phyloP scores from a whole-genome alignment of 2,113 vertebrate genomes.

The Ornithorhynchus anatinus region DNA sequence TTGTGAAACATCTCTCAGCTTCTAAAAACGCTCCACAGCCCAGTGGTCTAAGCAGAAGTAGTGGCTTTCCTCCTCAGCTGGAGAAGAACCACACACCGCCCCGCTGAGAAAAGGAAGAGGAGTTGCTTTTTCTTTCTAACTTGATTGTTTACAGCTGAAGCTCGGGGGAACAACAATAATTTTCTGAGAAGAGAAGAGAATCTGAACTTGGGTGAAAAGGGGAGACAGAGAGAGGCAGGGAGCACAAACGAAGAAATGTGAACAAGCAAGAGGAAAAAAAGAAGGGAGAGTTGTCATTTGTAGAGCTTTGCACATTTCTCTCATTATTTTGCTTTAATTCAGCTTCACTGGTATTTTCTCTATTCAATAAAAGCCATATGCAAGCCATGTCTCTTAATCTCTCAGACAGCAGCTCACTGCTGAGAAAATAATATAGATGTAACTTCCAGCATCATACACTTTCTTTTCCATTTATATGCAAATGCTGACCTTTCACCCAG shows the following conservation, averaged over 20 bases:
- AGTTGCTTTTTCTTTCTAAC: not conserved
- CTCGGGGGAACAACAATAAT: slow-evolving; percentile 2
- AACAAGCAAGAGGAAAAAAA: not conserved
- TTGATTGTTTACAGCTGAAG: not conserved
- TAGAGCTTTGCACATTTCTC: slow-evolving; percentile 50
- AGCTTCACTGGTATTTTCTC: slow-evolving; percentile 62
- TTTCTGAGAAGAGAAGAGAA: slow-evolving; percentile 36
- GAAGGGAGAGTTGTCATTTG: not conserved
- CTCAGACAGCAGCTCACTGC: slow-evolving; percentile 72
- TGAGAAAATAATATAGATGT: slow-evolving; percentile 81
- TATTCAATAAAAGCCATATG: slow-evolving; percentile 72
- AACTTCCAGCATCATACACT: slow-evolving; percentile 76
- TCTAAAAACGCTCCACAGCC: not conserved
- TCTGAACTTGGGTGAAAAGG: slow-evolving; percentile 56
- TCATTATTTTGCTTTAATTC: slow-evolving; percentile 70
- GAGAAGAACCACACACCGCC: not conserved
- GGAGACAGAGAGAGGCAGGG: not conserved
- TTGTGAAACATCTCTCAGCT: too few species aligned
- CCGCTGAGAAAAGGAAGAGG: not conserved
- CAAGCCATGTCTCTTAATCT: slow-evolving; percentile 72
- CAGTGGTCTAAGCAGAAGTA: not conserved
- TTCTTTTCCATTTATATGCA: slow-evolving; percentile 85
- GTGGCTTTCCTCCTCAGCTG: not conserved
- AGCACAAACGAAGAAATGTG: not conserved
- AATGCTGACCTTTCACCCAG: slow-evolving; percentile 81